Conservation (phyloP, 2,888 invertebrate species). For the Laspeyria flexula region DNA sequence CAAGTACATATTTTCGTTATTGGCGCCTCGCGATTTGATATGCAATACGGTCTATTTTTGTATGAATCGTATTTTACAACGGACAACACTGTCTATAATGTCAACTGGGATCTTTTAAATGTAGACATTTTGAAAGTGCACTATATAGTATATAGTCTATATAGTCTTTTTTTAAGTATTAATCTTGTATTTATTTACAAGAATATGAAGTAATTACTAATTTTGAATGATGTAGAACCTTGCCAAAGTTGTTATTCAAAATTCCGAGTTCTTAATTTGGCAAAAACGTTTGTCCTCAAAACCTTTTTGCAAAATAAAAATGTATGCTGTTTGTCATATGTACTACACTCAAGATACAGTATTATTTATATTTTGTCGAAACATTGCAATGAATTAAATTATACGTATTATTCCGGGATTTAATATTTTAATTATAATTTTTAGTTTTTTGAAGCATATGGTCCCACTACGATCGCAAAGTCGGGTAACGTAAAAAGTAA, state of each 20-base stretch:
- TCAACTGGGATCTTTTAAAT: not conserved
- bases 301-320: slow-evolving; percentile 2
- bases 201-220: no score
- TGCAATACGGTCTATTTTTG: not conserved
- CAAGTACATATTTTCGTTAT: slow-evolving; percentile 48
- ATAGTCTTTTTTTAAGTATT: no score
- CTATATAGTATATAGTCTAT: slow-evolving; percentile 2
- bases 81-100: not conserved
- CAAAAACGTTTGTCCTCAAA: not conserved
- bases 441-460: slow-evolving; percentile 17
- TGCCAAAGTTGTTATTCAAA: no score
- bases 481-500: slow-evolving; percentile 19
- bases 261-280: not conserved
- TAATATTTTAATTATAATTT: slow-evolving; percentile 6
- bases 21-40: slow-evolving; percentile 47
- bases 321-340: slow-evolving; percentile 1
- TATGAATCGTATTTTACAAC: not conserved
- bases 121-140: not conserved
- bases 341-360: not conserved
- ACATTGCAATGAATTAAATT: no score
- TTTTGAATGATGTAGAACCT: no score
- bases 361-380: no score
- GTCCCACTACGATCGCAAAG: slow-evolving; percentile 23
- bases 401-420: slow-evolving; percentile 9
- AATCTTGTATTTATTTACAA: no score